A percentile compares a stretch with the other conserved stretches of the same genome.
Evolutionary conservation across 2,888 invertebrate genomes (phyloP).

Genomic region (Lysandra coridon): DNA sequence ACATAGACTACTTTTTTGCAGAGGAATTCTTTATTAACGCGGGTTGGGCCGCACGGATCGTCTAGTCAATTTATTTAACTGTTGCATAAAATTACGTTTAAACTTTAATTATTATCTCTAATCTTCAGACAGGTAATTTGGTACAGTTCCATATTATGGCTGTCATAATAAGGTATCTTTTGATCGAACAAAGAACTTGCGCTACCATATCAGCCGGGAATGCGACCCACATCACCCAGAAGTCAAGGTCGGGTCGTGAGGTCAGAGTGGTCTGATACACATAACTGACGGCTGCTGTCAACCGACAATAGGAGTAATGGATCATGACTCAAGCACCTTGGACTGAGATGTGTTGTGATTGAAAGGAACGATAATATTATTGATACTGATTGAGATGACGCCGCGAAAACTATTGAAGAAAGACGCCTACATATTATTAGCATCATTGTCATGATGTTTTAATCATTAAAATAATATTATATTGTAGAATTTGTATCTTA

Average conservation of each 20-base stretch:
- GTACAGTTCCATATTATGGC: background rate
- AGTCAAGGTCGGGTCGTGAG: slow-evolving; percentile 24
- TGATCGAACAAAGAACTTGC: background rate
- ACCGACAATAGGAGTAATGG: slow-evolving; percentile 25
- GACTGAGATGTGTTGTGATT: background rate
- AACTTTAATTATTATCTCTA: background rate
- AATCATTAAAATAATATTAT: too few relatives aligned
- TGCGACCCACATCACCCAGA: slow-evolving; percentile 6
- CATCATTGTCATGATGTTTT: background rate
- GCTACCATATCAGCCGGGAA: slow-evolving; percentile 2
- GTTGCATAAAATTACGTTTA: background rate
- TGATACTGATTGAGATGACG: slow-evolving; percentile 6
- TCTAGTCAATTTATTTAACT: background rate
- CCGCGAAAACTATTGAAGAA: background rate
- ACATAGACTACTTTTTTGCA: background rate
- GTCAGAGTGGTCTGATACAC: slow-evolving; percentile 22
- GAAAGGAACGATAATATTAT: background rate
- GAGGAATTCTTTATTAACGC: too few relatives aligned
- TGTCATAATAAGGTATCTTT: background rate
- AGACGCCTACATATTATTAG: background rate
- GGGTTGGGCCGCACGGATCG: too few relatives aligned
- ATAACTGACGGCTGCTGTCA: slow-evolving; percentile 21
- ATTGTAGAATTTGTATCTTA: too few relatives aligned
- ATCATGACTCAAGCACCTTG: background rate
- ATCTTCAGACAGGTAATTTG: background rate